phyloP scores from a whole-genome alignment of 1,140 invertebrate species.

The Nasonia giraulti region DNA sequence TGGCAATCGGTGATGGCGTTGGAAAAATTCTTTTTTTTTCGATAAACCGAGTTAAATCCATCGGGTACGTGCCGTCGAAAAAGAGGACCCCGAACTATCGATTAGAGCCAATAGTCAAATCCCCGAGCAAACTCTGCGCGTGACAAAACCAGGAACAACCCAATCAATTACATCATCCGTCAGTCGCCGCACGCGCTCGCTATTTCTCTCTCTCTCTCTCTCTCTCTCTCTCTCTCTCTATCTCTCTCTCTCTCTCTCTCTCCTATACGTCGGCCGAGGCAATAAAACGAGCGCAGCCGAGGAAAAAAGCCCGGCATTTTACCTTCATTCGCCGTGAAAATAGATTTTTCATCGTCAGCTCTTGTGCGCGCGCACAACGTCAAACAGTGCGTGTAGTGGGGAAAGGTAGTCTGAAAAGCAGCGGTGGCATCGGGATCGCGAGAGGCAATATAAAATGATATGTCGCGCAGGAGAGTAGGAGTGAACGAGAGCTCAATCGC shows the following conservation, averaged over 20 bases:
- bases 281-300: not conserved
- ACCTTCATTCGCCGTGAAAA: too few relatives aligned
- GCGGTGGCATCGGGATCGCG: not conserved
- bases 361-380: not conserved
- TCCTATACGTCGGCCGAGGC: too few relatives aligned
- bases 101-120: conserved; percentile 23
- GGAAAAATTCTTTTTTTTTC: too few relatives aligned
- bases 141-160: not conserved
- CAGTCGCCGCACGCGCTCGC: not conserved
- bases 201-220: not conserved
- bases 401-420: conserved; percentile 1
- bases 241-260: too few relatives aligned
- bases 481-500: conserved; percentile 20
- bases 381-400: not conserved
- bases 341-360: conserved; percentile 34
- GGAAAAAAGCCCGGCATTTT: not conserved
- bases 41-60: too few relatives aligned
- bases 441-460: conserved; percentile 40
- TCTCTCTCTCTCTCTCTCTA: not conserved
- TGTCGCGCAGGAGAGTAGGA: not conserved
- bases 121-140: not conserved
- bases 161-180: conserved; percentile 32
- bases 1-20: too few relatives aligned
- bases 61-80: too few relatives aligned
- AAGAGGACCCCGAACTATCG: not conserved